Conservation (phyloP, 2,113 vertebrate genomes). For the Actinemys pallida region DNA sequence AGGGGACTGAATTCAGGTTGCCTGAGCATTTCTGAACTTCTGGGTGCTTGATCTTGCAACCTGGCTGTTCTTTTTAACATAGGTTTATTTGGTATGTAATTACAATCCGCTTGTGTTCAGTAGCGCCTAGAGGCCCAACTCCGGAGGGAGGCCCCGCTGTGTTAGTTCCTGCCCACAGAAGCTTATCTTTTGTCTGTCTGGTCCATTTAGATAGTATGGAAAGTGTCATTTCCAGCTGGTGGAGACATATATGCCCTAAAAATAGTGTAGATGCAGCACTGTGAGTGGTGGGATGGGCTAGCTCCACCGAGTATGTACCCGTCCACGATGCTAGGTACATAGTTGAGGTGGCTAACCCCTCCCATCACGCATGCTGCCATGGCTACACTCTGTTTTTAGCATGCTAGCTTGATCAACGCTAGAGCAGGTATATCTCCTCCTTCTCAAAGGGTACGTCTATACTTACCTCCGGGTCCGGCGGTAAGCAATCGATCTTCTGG, state of each 20-base stretch:
- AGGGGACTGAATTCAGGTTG: no score
- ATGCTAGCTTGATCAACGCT: not conserved
- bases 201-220: not conserved
- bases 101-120: not conserved
- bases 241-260: not conserved
- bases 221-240: not conserved
- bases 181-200: not conserved
- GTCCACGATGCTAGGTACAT: not conserved
- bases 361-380: not conserved
- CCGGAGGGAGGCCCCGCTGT: no score
- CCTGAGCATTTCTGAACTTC: no score
- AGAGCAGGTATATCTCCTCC: not conserved
- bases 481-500: no score
- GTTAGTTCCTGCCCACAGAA: no score
- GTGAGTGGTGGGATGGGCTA: not conserved
- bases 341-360: not conserved
- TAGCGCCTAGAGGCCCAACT: not conserved
- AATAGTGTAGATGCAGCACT: not conserved
- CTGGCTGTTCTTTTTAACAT: not conserved
- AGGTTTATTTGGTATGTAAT: not conserved
- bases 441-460: not conserved
- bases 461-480: no score
- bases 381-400: not conserved
- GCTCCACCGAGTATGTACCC: not conserved
- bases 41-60: not conserved